A percentile compares a stretch with the other conserved stretches of the same genome.
These are phyloP conservation scores for Sarcophaga rosellei DNA, from an alignment of 2,888 invertebrate species.

Conservation along the genomic window DNA sequence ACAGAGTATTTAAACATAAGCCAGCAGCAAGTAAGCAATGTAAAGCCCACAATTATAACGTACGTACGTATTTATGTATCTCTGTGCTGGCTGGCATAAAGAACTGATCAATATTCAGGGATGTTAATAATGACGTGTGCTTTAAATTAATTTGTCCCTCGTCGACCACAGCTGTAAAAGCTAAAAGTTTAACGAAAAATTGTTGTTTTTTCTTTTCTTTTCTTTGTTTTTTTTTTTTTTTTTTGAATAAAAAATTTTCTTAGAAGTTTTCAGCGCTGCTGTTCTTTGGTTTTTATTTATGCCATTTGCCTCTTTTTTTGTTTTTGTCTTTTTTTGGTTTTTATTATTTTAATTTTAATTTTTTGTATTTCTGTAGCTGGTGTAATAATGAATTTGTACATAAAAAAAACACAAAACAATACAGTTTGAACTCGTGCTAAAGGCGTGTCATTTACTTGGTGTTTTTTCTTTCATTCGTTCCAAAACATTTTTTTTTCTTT, in stretches of 20 bases:
- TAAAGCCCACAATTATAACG: constrained; percentile 13
- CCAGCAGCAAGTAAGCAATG: constrained; percentile 43
- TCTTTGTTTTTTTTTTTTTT: neutral
- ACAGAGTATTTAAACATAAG: constrained; percentile 27
- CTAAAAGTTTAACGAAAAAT: neutral
- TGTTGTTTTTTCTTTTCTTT: no score
- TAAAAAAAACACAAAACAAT: constrained; percentile 47
- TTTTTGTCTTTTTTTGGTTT: no score
- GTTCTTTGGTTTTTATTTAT: neutral
- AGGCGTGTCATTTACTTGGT: constrained; percentile 67
- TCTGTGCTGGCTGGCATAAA: neutral
- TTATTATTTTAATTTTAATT: no score
- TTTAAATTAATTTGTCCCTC: constrained; percentile 66
- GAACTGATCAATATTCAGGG: constrained; percentile 68
- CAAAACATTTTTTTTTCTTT: neutral
- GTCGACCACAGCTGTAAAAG: neutral
- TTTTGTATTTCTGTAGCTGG: constrained; percentile 2
- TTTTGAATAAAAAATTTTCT: constrained; percentile 42
- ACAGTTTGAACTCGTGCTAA: constrained; percentile 71
- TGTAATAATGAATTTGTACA: constrained; percentile 27
- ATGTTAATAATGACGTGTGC: constrained; percentile 69
- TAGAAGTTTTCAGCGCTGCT: constrained; percentile 54
- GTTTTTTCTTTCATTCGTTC: constrained; percentile 27
- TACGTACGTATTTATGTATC: neutral
- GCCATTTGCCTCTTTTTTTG: no score